Conservation (phyloP, 1,140 invertebrate species). For the Oscheius sp. region DNA sequence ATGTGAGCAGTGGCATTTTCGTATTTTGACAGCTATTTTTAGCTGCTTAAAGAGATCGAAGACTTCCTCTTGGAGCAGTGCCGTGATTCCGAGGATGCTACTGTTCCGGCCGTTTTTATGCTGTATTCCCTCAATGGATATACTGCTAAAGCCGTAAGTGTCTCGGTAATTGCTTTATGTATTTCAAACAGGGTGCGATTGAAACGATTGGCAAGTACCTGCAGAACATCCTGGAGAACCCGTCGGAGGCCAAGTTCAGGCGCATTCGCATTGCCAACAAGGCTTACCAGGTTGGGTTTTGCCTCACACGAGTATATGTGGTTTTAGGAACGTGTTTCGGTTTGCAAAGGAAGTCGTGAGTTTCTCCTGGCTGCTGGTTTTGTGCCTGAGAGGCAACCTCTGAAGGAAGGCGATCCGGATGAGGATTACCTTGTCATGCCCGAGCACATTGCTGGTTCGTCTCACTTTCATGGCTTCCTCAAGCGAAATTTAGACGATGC, state of each 20-base stretch:
- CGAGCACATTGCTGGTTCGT: not conserved
- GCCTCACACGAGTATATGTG: not conserved
- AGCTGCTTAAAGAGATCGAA: conserved; percentile 30
- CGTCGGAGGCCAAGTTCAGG: conserved; percentile 8
- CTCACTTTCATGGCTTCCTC: not conserved
- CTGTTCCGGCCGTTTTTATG: conserved; percentile 19
- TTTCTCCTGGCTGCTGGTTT: conserved; percentile 38
- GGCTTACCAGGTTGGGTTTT: conserved; percentile 27
- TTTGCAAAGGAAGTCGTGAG: conserved; percentile 18
- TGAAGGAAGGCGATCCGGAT: not conserved
- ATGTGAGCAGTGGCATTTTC: conserved; percentile 13
- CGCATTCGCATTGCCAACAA: conserved; percentile 17
- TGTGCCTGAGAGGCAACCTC: not conserved
- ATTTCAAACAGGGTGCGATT: conserved; percentile 8
- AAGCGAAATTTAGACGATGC: not conserved
- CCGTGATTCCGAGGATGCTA: conserved; percentile 16
- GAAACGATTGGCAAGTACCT: conserved; percentile 35
- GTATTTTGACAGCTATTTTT: conserved; percentile 5
- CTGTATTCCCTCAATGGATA: conserved; percentile 31
- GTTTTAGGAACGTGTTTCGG: conserved; percentile 23
- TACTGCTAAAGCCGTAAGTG: not conserved
- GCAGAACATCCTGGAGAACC: conserved; percentile 30
- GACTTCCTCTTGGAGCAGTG: conserved; percentile 22
- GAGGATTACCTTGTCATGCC: conserved; percentile 11
- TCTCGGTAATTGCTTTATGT: not conserved